Conservation (phyloP, 2,113 vertebrate species). For the Acrocephalus arundinaceus region DNA sequence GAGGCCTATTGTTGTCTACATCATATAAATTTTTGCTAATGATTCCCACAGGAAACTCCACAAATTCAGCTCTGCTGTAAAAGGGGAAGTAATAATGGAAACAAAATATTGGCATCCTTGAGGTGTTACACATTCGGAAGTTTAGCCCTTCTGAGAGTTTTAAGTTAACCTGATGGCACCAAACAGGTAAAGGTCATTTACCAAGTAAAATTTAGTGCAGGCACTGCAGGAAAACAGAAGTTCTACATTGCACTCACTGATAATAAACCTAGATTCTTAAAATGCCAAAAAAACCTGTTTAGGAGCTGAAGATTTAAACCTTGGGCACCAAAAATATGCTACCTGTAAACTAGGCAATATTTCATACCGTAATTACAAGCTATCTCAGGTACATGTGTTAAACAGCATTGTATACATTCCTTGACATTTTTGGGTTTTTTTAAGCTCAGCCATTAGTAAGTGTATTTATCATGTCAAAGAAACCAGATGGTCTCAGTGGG, state of each 20-base stretch:
- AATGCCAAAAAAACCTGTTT: not conserved
- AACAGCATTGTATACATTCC: not conserved
- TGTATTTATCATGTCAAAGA: slow-evolving; percentile 55
- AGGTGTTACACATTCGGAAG: not conserved
- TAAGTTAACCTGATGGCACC: not conserved
- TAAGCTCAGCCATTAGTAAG: slow-evolving; percentile 11
- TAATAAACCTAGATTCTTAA: not conserved
- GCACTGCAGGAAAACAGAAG: not conserved
- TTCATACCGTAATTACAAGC: not conserved
- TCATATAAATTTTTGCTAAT: not conserved
- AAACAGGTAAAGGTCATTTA: not conserved
- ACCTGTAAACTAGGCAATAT: not conserved
- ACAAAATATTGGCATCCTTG: not conserved
- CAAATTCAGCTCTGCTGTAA: not conserved
- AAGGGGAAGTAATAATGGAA: not conserved
- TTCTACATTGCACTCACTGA: not conserved
- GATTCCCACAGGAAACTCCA: not conserved
- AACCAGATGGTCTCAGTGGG: slow-evolving; percentile 23
- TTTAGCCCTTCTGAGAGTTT: not conserved
- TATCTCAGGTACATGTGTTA: not conserved
- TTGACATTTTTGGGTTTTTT: not conserved
- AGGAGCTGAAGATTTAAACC: not conserved
- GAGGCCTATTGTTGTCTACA: not conserved
- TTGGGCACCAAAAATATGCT: not conserved
- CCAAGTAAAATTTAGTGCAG: not conserved